Percentiles rank a stretch among this genome's conserved stretches.
phyloP scores from a whole-genome alignment of 2,888 invertebrate species.

The Pristionchus japonicus region DNA sequence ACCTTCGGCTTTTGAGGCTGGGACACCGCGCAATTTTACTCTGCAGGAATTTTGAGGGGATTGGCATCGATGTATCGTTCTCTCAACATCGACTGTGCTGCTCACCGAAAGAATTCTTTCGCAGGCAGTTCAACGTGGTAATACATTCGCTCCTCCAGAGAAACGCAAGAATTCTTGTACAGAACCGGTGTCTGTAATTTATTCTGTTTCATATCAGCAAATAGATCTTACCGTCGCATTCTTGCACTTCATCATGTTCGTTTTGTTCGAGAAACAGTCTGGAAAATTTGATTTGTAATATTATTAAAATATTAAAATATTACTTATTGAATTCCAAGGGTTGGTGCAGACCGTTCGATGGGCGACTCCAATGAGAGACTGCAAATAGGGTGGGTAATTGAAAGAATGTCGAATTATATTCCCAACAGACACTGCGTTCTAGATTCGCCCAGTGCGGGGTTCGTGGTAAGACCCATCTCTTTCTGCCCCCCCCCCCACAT shows the following conservation, averaged over 20 bases:
- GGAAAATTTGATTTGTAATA: neutral
- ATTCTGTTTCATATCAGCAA: too few relatives aligned
- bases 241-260: neutral
- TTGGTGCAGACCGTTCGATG: neutral
- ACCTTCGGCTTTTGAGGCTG: neutral
- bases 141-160: neutral
- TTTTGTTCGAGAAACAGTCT: neutral
- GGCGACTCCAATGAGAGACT: neutral
- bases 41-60: neutral
- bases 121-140: neutral
- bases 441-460: too few relatives aligned
- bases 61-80: neutral
- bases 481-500: too few relatives aligned
- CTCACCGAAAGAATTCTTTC: neutral
- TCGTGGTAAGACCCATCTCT: too few relatives aligned
- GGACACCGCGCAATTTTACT: neutral
- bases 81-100: neutral
- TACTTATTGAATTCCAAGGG: neutral
- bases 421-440: too few relatives aligned
- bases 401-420: too few relatives aligned
- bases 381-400: neutral
- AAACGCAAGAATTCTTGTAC: neutral
- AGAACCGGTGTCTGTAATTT: too few relatives aligned
- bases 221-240: neutral
- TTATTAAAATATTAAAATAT: too few relatives aligned